Conservation (phyloP, 2,797 vertebrate genomes). For the Florisuga fusca region DNA sequence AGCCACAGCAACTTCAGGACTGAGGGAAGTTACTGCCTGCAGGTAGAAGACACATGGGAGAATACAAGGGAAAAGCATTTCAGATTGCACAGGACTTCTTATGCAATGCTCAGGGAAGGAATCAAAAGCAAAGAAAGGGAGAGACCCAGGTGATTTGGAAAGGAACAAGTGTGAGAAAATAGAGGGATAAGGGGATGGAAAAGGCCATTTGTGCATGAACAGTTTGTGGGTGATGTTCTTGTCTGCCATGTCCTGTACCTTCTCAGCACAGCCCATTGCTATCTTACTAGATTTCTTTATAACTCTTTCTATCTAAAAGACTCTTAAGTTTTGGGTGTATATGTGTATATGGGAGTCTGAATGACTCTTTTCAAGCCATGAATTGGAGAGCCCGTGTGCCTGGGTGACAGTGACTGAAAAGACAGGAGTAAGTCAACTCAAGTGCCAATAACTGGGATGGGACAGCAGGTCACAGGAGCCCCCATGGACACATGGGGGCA, state of each 20-base stretch:
- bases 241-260: background rate
- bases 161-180: background rate
- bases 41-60: background rate
- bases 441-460: background rate
- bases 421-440: fast-evolving
- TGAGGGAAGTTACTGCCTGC: background rate
- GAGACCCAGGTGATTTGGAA: background rate
- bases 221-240: background rate
- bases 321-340: too few relatives aligned
- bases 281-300: background rate
- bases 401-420: background rate
- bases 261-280: background rate
- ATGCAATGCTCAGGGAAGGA: background rate
- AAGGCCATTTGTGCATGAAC: background rate
- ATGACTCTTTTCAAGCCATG: background rate
- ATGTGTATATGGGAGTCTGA: too few relatives aligned
- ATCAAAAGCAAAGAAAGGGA: background rate
- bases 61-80: background rate
- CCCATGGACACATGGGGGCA: background rate
- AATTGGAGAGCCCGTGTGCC: background rate
- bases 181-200: background rate
- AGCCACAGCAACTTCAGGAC: background rate
- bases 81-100: background rate
- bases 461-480: fast-evolving
- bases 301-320: background rate